A percentile compares a stretch with the other conserved stretches of the same genome.
phyloP scores from a whole-genome alignment of 2,797 vertebrate genomes.

The Gila robusta region DNA sequence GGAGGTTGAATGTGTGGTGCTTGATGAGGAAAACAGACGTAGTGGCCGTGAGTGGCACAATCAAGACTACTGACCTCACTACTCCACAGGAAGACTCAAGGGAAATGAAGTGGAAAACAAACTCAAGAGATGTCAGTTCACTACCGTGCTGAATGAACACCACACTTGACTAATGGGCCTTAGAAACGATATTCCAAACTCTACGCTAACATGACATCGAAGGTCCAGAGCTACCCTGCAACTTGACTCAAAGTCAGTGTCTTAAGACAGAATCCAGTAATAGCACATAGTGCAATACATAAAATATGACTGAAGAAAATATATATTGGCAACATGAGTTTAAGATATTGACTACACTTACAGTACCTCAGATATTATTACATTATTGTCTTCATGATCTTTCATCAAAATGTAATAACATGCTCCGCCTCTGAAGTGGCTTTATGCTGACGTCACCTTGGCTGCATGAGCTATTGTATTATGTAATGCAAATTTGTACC shows the following conservation, averaged over 20 bases:
- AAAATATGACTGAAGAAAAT: background rate
- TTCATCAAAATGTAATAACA: background rate
- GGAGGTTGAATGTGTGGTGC: background rate
- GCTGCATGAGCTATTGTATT: background rate
- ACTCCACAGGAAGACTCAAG: conserved; percentile 16
- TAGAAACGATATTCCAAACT: conserved; percentile 3
- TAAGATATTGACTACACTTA: conserved; percentile 1
- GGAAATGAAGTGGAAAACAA: conserved; percentile 36
- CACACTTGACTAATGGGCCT: conserved; percentile 24
- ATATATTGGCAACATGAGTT: background rate
- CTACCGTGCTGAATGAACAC: conserved; percentile 16
- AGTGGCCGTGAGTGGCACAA: conserved; percentile 27
- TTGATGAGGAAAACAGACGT: conserved; percentile 26
- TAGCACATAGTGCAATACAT: background rate
- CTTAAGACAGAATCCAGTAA: background rate
- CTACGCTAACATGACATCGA: background rate
- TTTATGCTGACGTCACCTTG: background rate
- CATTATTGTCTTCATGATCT: background rate
- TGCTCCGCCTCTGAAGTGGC: background rate
- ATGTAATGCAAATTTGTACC: background rate
- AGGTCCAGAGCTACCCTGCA: background rate
- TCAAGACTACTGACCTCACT: conserved; percentile 24
- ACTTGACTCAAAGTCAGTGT: background rate
- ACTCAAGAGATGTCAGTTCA: conserved; percentile 23
- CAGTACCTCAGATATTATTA: background rate